Conservation (phyloP, 2,888 invertebrate species). For the Eulithis testata region DNA sequence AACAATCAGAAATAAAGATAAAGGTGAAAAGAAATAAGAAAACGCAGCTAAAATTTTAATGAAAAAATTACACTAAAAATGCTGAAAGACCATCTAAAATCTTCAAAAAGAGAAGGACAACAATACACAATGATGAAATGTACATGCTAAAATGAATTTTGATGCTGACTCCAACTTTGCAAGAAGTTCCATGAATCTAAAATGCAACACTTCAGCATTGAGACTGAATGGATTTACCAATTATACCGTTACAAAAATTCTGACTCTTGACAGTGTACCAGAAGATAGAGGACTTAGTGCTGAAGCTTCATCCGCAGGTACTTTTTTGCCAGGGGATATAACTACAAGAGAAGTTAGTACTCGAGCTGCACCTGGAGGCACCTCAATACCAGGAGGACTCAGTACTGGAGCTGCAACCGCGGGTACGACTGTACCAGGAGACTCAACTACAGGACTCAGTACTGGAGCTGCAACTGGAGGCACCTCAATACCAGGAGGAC, state of each 20-base stretch:
- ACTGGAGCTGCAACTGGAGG: not conserved
- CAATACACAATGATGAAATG: too few relatives aligned
- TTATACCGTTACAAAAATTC: not conserved
- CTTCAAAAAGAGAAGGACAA: too few relatives aligned
- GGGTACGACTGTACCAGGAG: not conserved
- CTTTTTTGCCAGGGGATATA: not conserved
- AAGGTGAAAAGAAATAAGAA: too few relatives aligned
- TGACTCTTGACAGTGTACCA: not conserved
- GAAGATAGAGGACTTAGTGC: not conserved
- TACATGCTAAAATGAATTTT: too few relatives aligned
- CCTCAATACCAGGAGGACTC: not conserved
- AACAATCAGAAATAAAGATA: too few relatives aligned
- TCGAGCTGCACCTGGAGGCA: not conserved
- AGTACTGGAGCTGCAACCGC: conserved; percentile 4
- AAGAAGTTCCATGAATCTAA: not conserved
- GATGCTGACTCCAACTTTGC: too few relatives aligned
- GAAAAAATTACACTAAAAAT: too few relatives aligned
- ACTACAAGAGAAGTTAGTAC: not conserved
- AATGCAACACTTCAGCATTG: not conserved
- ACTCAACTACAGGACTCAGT: not conserved
- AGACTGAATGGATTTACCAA: not conserved
- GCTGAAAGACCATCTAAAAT: too few relatives aligned
- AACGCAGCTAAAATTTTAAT: too few relatives aligned
- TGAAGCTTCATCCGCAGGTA: not conserved
- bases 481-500: not conserved